These are phyloP conservation scores for Eira barbara DNA, from an alignment of 2,113 vertebrate species.

Conservation along the genomic window DNA sequence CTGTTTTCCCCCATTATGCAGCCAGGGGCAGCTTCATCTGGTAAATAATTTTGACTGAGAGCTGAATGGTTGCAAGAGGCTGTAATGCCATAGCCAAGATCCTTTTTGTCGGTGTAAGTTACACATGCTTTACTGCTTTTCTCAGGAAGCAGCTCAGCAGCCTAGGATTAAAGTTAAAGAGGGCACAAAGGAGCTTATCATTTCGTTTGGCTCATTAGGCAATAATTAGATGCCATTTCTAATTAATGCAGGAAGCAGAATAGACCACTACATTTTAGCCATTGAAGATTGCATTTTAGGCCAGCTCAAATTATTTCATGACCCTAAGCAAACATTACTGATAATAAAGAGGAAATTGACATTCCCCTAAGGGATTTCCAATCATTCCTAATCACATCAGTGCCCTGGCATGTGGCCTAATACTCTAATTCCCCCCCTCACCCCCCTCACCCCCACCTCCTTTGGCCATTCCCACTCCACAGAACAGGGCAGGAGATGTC, in stretches of 20 bases:
- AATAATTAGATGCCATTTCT: slow-evolving; percentile 31
- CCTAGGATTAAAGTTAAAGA: slow-evolving; percentile 10
- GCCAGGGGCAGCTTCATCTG: background rate
- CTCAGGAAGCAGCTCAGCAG: background rate
- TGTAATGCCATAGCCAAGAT: background rate
- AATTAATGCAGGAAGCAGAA: slow-evolving; percentile 17
- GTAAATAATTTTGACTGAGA: background rate
- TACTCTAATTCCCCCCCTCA: background rate
- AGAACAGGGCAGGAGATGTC: background rate
- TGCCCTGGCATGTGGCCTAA: background rate
- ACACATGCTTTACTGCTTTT: background rate
- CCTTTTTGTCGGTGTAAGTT: background rate
- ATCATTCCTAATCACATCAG: slow-evolving; percentile 9
- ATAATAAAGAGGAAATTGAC: slow-evolving; percentile 42
- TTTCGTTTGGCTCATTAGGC: slow-evolving; percentile 19
- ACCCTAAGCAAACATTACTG: slow-evolving; percentile 42
- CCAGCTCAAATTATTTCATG: slow-evolving; percentile 37
- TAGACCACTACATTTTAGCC: background rate
- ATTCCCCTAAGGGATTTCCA: background rate
- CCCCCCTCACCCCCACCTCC: background rate
- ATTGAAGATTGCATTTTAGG: slow-evolving; percentile 27
- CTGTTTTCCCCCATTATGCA: background rate
- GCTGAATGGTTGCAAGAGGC: background rate
- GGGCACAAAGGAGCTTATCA: background rate
- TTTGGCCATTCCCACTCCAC: background rate